Evolutionary conservation across 2,888 invertebrate genomes (phyloP), one percentile per base, ranked within the genome.

Genomic region (Drosophila koepferae): DNA sequence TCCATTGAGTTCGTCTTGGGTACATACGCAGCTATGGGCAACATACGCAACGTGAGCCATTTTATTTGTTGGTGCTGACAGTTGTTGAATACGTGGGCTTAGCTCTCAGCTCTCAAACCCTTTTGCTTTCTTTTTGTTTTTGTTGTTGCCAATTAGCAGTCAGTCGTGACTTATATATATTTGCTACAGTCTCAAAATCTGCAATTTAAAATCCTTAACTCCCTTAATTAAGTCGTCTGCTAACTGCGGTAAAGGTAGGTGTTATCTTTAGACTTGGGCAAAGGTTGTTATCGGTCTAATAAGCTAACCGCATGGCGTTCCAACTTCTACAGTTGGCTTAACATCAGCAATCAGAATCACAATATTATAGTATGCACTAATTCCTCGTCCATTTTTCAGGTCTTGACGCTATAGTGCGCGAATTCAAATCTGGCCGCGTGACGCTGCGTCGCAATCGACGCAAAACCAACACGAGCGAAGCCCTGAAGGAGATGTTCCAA

Each of bases 391-490:
- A 16, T 16, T 10, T 79, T 81, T 2, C 72, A 93, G 93, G 93
- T 93, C 88, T 93, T 93, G 93, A 93, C 92, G 93, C 93, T 92
- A 84, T 93, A 91, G 91, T 93, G 53, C 91, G 92, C 20, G 93
- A 93, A 80, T 88, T 93, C 18, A 93, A 92, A 82, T 92, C 92
- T 59, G 93, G 93, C 34, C 91, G 91, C 59, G 93, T 93, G 28
- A 93, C 93, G 18, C 77, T 93, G 54, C 89, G 93, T 54, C 92
- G 92, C 58, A 92, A 92, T 80, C 91, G 92, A 53, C 90, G 92
- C 62, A 91, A 89, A 74, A 92, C 92, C 28, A 89, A 89, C 71
- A 92, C 92, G 56, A 92, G 91, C 87, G 92, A 91, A 77, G 92
- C 92, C 67, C 88, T 93, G 12, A 91, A 92, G 81, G 92, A 93